phyloP scores from a whole-genome alignment of 2,113 vertebrate species.

The Petrocephalus zakoni region DNA sequence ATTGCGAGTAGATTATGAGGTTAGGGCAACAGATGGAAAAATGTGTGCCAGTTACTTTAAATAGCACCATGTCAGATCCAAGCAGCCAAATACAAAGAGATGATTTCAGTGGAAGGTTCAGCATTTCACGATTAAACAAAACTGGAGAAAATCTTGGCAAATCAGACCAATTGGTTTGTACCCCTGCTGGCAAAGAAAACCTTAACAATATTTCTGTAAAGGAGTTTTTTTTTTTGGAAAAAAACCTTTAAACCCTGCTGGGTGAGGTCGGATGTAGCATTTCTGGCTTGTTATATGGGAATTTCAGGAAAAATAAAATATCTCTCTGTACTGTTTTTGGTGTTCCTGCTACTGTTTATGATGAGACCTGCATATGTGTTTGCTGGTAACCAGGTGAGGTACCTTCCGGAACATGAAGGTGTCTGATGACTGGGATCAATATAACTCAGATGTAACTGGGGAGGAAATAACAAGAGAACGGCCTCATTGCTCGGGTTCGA shows the following conservation, averaged over 20 bases:
- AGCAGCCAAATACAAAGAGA: not conserved
- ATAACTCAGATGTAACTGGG: not conserved
- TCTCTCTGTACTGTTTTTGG: not conserved
- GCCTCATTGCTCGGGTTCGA: not conserved
- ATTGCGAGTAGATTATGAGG: not conserved
- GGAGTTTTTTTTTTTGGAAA: not conserved
- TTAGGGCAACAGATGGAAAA: not conserved
- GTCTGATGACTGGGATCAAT: not conserved
- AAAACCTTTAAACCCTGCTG: not conserved
- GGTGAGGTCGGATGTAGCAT: not conserved
- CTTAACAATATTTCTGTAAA: not conserved
- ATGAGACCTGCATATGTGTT: not conserved
- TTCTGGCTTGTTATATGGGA: not conserved
- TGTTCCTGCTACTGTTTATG: not conserved
- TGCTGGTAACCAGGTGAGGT: not conserved
- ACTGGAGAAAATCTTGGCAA: not conserved
- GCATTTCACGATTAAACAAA: not conserved
- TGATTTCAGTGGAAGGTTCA: not conserved
- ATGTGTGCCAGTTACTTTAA: not conserved
- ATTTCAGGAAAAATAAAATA: not conserved
- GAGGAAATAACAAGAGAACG: not conserved
- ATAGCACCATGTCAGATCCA: not conserved
- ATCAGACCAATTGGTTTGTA: not conserved
- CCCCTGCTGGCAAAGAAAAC: not conserved
- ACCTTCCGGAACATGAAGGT: not conserved